Conservation (phyloP, 2,113 vertebrate species). For the Notarius lentiginosus region DNA sequence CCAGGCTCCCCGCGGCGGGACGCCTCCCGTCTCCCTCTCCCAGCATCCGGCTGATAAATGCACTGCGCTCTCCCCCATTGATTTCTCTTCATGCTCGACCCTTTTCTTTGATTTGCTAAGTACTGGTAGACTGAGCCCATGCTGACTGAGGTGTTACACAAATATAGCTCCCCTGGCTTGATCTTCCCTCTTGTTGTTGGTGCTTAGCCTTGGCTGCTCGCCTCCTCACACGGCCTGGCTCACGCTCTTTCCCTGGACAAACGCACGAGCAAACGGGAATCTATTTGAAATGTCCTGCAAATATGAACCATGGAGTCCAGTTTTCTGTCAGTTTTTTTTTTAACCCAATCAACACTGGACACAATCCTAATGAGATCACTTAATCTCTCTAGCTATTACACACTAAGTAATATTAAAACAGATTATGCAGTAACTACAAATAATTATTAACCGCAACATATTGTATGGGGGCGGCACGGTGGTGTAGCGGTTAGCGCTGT, state of each 20-base stretch:
- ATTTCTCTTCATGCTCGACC: conserved; percentile 67
- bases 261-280: background rate
- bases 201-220: conserved; percentile 38
- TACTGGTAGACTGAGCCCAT: conserved; percentile 54
- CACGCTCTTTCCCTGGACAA: conserved; percentile 62
- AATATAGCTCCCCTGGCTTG: conserved; percentile 33
- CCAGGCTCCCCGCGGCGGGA: conserved; percentile 49
- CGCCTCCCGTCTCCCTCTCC: conserved; percentile 54
- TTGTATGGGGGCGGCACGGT: too few species aligned
- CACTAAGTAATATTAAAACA: background rate
- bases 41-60: conserved; percentile 64
- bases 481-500: too few species aligned
- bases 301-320: conserved; percentile 8
- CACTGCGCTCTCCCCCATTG: conserved; percentile 64
- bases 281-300: conserved; percentile 9
- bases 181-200: conserved; percentile 29
- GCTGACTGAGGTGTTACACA: conserved; percentile 49
- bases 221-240: conserved; percentile 49
- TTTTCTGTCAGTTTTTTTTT: background rate
- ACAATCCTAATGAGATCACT: background rate
- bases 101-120: conserved; percentile 71
- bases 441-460: background rate
- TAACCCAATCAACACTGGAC: background rate
- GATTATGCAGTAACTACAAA: background rate
- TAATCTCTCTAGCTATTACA: background rate